Evolutionary conservation across 92 coral and sea anemone species (phyloP).

Genomic region (Palythoa caribaeorum): DNA sequence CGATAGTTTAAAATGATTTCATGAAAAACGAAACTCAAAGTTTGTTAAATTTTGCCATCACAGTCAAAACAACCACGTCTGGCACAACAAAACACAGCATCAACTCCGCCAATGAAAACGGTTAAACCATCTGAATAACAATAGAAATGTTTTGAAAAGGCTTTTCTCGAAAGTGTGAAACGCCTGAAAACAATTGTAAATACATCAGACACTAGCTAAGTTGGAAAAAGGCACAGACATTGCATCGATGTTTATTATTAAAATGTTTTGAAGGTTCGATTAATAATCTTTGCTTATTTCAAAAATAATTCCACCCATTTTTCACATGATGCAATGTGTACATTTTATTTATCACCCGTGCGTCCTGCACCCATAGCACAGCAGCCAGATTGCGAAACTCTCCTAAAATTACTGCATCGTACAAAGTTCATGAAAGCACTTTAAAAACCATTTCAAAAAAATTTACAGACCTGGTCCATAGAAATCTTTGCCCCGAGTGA

Average conservation of each 20-base stretch:
- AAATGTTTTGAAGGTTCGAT: not conserved
- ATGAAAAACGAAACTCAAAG: not conserved
- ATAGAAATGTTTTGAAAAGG: slow-evolving; percentile 22
- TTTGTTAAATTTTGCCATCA: not conserved
- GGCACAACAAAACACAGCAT: not conserved
- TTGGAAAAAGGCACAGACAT: not conserved
- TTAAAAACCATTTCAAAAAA: not conserved
- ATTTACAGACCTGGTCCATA: slow-evolving; percentile 93
- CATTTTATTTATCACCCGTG: not conserved
- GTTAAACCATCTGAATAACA: slow-evolving; percentile 41
- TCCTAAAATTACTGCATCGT: not conserved
- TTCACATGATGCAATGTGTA: not conserved
- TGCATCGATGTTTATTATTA: not conserved
- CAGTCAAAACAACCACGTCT: not conserved
- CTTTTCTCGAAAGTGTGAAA: not conserved
- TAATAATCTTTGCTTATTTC: not conserved
- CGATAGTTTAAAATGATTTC: not conserved
- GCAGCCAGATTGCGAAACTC: slow-evolving; percentile 21
- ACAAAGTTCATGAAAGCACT: not conserved
- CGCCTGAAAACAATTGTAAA: not conserved
- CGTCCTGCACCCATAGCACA: not conserved
- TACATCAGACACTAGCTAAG: not conserved
- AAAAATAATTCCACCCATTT: not conserved
- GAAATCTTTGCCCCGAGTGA: slow-evolving; percentile 96
- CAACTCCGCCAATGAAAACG: not conserved